phyloP scores from a whole-genome alignment of 2,113 vertebrate species.

The Lichenostomus cassidix region DNA sequence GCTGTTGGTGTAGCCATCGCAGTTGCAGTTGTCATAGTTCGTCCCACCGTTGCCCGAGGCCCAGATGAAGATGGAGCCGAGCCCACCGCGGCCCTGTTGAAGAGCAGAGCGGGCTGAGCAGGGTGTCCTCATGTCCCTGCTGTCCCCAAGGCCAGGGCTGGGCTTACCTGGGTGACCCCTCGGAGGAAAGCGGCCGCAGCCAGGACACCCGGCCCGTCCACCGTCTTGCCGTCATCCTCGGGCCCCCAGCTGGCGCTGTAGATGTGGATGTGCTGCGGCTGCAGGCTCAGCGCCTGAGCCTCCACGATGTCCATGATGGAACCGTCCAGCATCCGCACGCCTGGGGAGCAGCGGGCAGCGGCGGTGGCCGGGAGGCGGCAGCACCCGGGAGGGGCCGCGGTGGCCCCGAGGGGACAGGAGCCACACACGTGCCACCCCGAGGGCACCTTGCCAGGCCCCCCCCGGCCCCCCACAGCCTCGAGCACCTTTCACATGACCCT shows the following conservation, averaged over 20 bases:
- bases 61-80: slow-evolving; percentile 82
- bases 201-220: slow-evolving; percentile 72
- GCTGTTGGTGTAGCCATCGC: slow-evolving; percentile 79
- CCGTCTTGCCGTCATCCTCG: slow-evolving; percentile 65
- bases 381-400: rapidly evolving
- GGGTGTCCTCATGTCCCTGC: rapidly evolving
- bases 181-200: slow-evolving; percentile 68
- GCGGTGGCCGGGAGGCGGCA: not conserved
- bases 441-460: rapidly evolving
- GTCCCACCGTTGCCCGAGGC: slow-evolving; percentile 78
- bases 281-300: slow-evolving; percentile 77
- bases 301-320: slow-evolving; percentile 74
- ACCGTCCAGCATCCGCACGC: slow-evolving; percentile 81
- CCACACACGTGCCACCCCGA: rapidly evolving
- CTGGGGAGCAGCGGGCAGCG: not conserved
- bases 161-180: slow-evolving; percentile 60
- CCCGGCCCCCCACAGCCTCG: rapidly evolving
- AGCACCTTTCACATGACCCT: not conserved
- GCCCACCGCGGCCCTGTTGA: slow-evolving; percentile 75
- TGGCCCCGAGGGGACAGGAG: not conserved
- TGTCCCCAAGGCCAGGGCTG: rapidly evolving
- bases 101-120: not conserved
- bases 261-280: slow-evolving; percentile 76
- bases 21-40: slow-evolving; percentile 78
- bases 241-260: slow-evolving; percentile 85